phyloP scores from a whole-genome alignment of 2,113 vertebrate species.

The Ictalurus punctatus region DNA sequence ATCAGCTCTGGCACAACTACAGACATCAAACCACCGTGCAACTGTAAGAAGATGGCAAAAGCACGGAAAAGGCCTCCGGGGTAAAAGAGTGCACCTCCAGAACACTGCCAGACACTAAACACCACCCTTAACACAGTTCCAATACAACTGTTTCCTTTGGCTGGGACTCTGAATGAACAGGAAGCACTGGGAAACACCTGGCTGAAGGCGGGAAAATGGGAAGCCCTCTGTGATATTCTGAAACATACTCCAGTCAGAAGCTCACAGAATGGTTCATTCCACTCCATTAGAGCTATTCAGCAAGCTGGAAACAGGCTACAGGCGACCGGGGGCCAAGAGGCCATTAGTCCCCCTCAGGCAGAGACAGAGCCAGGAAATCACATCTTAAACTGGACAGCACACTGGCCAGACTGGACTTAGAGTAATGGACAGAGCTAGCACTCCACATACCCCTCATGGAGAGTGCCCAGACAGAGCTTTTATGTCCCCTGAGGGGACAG shows the following conservation, averaged over 20 bases:
- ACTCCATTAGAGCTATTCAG: constrained; percentile 53
- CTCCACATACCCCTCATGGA: constrained; percentile 28
- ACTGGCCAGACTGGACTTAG: constrained; percentile 33
- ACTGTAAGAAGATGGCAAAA: neutral
- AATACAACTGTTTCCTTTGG: constrained; percentile 38
- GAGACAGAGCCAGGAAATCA: constrained; percentile 71
- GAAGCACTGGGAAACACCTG: constrained; percentile 51
- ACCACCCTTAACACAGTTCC: neutral
- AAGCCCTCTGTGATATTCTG: constrained; percentile 25
- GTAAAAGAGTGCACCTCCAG: neutral
- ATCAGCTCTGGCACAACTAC: neutral
- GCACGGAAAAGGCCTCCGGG: neutral
- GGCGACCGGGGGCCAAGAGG: constrained; percentile 50
- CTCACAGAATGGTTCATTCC: constrained; percentile 48
- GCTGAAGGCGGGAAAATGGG: constrained; percentile 21
- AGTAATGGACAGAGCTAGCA: constrained; percentile 38
- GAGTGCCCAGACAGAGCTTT: constrained; percentile 33
- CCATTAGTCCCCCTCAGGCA: constrained; percentile 38
- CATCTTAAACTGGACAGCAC: constrained; percentile 61
- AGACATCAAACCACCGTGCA: neutral
- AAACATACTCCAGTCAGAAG: constrained; percentile 28
- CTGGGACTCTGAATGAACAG: constrained; percentile 39
- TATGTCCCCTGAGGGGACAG: constrained; percentile 26
- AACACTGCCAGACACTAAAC: constrained; percentile 12
- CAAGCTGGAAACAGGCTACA: constrained; percentile 44